Percentiles rank a stretch among this genome's conserved stretches.
Evolutionary conservation across 1,140 invertebrate species (phyloP).

Genomic region (Stenopsyche tienmushanensis): DNA sequence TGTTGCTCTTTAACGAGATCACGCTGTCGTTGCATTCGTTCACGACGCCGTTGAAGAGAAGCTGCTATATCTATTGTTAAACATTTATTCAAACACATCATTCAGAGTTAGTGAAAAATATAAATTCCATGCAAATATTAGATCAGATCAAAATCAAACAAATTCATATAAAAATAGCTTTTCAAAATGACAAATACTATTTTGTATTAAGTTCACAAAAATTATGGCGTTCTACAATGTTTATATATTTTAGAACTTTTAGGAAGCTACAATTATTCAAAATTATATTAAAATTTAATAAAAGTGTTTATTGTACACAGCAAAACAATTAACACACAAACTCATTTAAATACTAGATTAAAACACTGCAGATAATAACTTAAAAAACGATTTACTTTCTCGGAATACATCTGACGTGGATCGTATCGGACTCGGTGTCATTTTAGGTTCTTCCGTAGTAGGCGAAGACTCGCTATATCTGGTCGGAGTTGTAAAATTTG

Average conservation of each 20-base stretch:
- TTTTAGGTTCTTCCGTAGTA: conserved; percentile 58
- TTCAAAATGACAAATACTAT: too few relatives aligned
- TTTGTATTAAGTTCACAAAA: too few relatives aligned
- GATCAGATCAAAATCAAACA: too few relatives aligned
- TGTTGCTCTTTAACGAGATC: conserved; percentile 79
- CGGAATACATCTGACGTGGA: conserved; percentile 40
- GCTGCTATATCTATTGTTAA: conserved; percentile 65
- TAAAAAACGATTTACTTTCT: conserved; percentile 27
- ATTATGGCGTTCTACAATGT: too few relatives aligned
- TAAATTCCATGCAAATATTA: too few relatives aligned
- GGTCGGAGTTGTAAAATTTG: conserved; percentile 12
- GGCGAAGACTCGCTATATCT: conserved; percentile 28
- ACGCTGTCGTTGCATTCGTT: conserved; percentile 77
- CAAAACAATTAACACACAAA: background rate
- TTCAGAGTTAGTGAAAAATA: too few relatives aligned
- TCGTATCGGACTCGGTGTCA: conserved; percentile 50
- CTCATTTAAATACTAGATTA: background rate
- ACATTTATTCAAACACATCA: too few relatives aligned
- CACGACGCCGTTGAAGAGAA: conserved; percentile 68
- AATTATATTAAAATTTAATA: background rate
- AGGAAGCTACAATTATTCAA: background rate
- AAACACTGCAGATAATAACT: background rate
- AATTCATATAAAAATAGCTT: too few relatives aligned
- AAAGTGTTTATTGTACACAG: background rate
- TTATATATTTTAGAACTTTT: too few relatives aligned